Percentiles rank a stretch among this genome's conserved stretches.
Conservation (phyloP, 2,797 vertebrate genomes). For the Oreortyx pictus region DNA sequence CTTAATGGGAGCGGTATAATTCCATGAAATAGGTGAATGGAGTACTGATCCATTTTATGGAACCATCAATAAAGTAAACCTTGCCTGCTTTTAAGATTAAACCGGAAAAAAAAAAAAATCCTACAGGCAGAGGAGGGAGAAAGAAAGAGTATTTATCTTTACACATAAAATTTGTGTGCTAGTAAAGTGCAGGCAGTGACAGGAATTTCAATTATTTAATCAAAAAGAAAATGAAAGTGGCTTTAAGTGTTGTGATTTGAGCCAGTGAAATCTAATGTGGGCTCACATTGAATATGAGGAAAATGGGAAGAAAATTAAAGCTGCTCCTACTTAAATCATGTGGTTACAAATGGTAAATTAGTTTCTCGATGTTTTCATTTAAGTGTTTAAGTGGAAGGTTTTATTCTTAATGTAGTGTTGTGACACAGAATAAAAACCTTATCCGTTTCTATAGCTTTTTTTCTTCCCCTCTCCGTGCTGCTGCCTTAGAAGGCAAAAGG, state of each 20-base stretch:
- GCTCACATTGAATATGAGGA: conserved; percentile 96
- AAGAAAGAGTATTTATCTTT: conserved; percentile 87
- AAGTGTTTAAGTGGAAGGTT: conserved; percentile 99
- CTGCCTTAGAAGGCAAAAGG: conserved; percentile 71
- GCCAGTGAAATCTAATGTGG: conserved; percentile 97
- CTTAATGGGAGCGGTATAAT: conserved; percentile 93
- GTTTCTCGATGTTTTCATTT: conserved; percentile 99
- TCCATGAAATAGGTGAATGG: conserved; percentile 89
- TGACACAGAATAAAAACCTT: conserved; percentile 88
- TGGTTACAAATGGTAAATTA: conserved; percentile 99
- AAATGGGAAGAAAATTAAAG: conserved; percentile 98
- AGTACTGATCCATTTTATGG: conserved; percentile 89
- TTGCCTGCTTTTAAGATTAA: conserved; percentile 84
- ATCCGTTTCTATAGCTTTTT: conserved; percentile 64
- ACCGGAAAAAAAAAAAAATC: conserved; percentile 14
- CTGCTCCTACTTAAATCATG: conserved; percentile 97
- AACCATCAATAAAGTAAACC: conserved; percentile 87
- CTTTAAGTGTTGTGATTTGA: conserved; percentile 99
- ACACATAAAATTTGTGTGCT: conserved; percentile 86
- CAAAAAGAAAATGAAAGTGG: conserved; percentile 99
- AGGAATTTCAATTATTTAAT: conserved; percentile 99
- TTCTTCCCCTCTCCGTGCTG: conserved; percentile 34
- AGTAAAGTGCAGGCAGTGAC: conserved; percentile 98
- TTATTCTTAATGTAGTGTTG: conserved; percentile 91
- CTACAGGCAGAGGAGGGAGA: conserved; percentile 60